A percentile compares a stretch with the other conserved stretches of the same genome.
Evolutionary conservation across 2,113 vertebrate species (phyloP).

Genomic region (Crotalus horridus): DNA sequence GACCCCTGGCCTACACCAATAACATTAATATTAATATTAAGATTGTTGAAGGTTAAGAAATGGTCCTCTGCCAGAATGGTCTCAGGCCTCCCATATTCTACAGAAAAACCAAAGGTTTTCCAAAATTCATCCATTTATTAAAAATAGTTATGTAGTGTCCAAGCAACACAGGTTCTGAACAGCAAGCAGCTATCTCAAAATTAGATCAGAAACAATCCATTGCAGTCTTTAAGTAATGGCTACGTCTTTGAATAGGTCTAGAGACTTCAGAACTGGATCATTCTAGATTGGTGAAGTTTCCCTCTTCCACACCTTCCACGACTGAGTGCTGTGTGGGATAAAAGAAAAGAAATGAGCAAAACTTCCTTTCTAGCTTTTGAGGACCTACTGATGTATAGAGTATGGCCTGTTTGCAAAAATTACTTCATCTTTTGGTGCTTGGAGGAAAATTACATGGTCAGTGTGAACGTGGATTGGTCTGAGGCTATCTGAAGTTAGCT

Average conservation of each 20-base stretch:
- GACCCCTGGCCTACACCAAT: too few relatives aligned
- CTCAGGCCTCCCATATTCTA: too few relatives aligned
- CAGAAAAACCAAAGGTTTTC: not conserved
- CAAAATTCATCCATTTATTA: not conserved
- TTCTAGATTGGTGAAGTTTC: too few relatives aligned
- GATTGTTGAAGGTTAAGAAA: too few relatives aligned
- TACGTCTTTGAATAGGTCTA: too few relatives aligned
- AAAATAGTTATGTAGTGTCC: not conserved
- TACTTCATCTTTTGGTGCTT: not conserved
- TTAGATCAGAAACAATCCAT: too few relatives aligned
- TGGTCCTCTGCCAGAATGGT: too few relatives aligned
- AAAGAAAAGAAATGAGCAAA: not conserved
- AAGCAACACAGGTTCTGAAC: not conserved
- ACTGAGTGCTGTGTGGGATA: not conserved
- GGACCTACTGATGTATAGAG: not conserved
- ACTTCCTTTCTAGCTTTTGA: not conserved
- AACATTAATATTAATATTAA: too few relatives aligned
- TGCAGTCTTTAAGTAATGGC: too few relatives aligned
- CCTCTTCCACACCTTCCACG: too few relatives aligned
- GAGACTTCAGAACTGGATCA: too few relatives aligned
- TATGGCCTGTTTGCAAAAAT: not conserved
- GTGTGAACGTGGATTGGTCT: not conserved
- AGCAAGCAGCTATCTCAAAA: too few relatives aligned
- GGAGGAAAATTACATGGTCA: not conserved
- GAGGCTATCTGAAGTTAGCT: not conserved